Evolutionary conservation across 2,797 vertebrate genomes (phyloP).

Genomic region (Sebastes flavidus): DNA sequence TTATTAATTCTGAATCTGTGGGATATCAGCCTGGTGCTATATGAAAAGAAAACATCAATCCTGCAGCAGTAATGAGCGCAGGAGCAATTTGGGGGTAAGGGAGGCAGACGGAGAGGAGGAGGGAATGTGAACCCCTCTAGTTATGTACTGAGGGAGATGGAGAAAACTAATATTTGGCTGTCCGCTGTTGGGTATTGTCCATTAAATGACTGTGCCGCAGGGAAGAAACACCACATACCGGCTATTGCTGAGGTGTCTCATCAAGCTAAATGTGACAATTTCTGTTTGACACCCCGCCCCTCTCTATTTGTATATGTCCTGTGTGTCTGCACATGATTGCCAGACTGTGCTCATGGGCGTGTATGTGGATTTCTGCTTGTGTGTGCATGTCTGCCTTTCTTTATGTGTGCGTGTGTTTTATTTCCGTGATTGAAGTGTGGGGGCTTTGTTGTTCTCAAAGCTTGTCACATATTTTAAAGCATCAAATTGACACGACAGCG

Average conservation of each 20-base stretch:
- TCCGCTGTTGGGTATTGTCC: slow-evolving; percentile 51
- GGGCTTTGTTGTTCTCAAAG: slow-evolving; percentile 68
- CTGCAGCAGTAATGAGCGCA: slow-evolving; percentile 73
- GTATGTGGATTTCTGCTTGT: not conserved
- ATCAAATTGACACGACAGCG: slow-evolving; percentile 52
- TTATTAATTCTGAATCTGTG: slow-evolving; percentile 82
- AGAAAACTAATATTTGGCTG: slow-evolving; percentile 76
- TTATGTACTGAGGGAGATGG: slow-evolving; percentile 57
- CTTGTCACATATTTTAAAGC: slow-evolving; percentile 71
- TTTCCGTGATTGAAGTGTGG: slow-evolving; percentile 64
- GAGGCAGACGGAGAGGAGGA: slow-evolving; percentile 10
- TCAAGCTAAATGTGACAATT: slow-evolving; percentile 48
- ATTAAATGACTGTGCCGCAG: slow-evolving; percentile 67
- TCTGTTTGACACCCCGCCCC: slow-evolving; percentile 23
- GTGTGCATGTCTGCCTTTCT: not conserved
- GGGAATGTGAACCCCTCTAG: slow-evolving; percentile 51
- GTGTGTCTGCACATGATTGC: slow-evolving; percentile 2
- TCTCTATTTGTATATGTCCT: slow-evolving; percentile 25
- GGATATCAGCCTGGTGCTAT: slow-evolving; percentile 69
- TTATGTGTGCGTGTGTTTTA: slow-evolving; percentile 27
- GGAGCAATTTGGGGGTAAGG: slow-evolving; percentile 58
- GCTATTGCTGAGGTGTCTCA: slow-evolving; percentile 36
- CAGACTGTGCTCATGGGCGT: not conserved
- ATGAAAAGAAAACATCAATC: slow-evolving; percentile 83
- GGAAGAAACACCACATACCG: slow-evolving; percentile 36